A percentile compares a stretch with the other conserved stretches of the same genome.
These are phyloP conservation scores for Thunnus albacares DNA, from an alignment of 2,797 vertebrate genomes.

Conservation along the genomic window DNA sequence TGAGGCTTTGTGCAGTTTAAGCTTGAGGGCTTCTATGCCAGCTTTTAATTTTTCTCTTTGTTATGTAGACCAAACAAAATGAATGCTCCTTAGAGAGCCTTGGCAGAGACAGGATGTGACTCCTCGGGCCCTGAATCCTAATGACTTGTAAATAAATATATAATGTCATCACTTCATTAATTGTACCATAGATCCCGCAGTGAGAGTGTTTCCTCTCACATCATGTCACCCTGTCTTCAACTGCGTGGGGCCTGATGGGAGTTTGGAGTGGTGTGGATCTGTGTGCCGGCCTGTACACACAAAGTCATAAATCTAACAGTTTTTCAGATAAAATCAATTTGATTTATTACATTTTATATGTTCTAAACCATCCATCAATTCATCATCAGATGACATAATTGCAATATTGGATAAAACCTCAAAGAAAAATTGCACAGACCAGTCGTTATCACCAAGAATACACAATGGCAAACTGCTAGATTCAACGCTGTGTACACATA, in stretches of 20 bases:
- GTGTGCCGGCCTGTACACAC: neutral
- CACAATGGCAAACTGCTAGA: neutral
- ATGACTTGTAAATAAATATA: constrained; percentile 88
- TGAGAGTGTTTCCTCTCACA: constrained; percentile 68
- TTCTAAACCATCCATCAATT: neutral
- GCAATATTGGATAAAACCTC: constrained; percentile 2
- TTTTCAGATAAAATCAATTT: constrained; percentile 12
- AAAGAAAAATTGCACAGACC: constrained; percentile 8
- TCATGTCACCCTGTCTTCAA: constrained; percentile 50
- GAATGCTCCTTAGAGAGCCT: constrained; percentile 72
- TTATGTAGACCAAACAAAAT: constrained; percentile 81
- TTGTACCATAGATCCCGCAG: constrained; percentile 73
- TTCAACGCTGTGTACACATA: neutral
- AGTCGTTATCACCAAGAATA: neutral
- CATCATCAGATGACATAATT: constrained; percentile 1
- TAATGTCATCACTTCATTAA: constrained; percentile 84
- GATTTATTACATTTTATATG: constrained; percentile 19
- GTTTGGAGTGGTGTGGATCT: constrained; percentile 3
- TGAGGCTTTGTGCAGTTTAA: constrained; percentile 61
- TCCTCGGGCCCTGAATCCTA: constrained; percentile 81
- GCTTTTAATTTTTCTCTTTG: constrained; percentile 77
- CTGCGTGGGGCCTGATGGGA: constrained; percentile 47
- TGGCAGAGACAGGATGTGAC: constrained; percentile 69
- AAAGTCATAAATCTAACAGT: constrained; percentile 17
- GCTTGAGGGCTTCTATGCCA: constrained; percentile 66